A percentile compares a stretch with the other conserved stretches of the same genome.
These are phyloP conservation scores for Chiridota heheva DNA, from an alignment of 35 echinoderm and acorn worm genomes.

Conservation along the genomic window DNA sequence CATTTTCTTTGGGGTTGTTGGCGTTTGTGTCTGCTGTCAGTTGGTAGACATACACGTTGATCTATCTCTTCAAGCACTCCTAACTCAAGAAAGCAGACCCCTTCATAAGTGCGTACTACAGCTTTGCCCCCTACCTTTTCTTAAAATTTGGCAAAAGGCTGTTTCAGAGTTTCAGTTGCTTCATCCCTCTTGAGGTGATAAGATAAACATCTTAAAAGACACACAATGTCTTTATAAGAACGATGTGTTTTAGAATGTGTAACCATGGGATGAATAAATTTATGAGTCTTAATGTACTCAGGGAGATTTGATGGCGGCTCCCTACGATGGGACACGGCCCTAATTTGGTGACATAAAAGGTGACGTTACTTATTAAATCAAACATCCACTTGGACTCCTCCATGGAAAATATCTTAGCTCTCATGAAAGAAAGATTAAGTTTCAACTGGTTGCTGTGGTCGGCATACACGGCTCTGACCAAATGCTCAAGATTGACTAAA, in stretches of 20 bases:
- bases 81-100: slow-evolving; percentile 21
- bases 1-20: background rate
- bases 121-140: background rate
- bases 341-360: background rate
- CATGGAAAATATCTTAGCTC: too few species aligned
- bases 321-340: background rate
- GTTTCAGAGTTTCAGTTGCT: background rate
- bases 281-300: background rate
- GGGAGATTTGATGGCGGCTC: background rate
- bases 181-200: background rate
- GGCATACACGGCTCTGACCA: too few species aligned
- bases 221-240: slow-evolving; percentile 34
- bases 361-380: slow-evolving; percentile 2
- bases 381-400: slow-evolving; percentile 3
- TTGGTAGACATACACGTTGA: slow-evolving; percentile 25
- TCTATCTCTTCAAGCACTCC: background rate
- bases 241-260: background rate
- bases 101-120: background rate
- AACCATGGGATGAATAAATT: background rate
- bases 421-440: too few species aligned
- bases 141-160: background rate
- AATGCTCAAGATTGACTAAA: too few species aligned
- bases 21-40: background rate
- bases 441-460: too few species aligned
- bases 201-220: slow-evolving; percentile 44